These are phyloP conservation scores for Hephaestus fuliginosus DNA, from an alignment of 2,797 vertebrate species.

Conservation along the genomic window DNA sequence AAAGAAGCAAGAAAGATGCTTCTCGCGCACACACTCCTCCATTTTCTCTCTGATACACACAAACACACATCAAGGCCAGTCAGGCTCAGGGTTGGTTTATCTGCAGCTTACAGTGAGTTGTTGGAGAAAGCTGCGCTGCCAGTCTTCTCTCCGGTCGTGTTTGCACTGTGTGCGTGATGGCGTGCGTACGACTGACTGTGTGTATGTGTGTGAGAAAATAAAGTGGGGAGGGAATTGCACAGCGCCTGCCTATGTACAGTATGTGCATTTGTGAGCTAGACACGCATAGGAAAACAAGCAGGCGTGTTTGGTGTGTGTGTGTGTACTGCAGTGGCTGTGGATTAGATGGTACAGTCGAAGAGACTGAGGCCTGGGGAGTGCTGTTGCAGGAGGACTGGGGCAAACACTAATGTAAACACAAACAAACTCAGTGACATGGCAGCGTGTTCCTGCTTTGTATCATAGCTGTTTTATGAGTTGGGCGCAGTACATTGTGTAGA, in stretches of 20 bases:
- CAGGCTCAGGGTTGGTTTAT: conserved; percentile 73
- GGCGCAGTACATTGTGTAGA: not conserved
- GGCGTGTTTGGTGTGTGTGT: conserved; percentile 21
- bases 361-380: conserved; percentile 39
- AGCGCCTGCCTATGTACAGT: conserved; percentile 30
- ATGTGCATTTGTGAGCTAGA: conserved; percentile 43
- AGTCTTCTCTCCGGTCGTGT: conserved; percentile 54
- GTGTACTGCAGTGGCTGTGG: conserved; percentile 39
- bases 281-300: conserved; percentile 44
- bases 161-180: conserved; percentile 25
- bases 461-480: conserved; percentile 6
- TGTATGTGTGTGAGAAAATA: conserved; percentile 8
- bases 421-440: conserved; percentile 31
- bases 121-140: conserved; percentile 64
- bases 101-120: conserved; percentile 74
- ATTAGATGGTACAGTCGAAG: conserved; percentile 42
- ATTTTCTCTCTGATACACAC: conserved; percentile 51
- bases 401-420: conserved; percentile 25
- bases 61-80: conserved; percentile 65
- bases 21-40: conserved; percentile 10
- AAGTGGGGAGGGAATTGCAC: conserved; percentile 29
- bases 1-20: conserved; percentile 36
- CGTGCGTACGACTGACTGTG: conserved; percentile 20
- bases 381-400: conserved; percentile 26
- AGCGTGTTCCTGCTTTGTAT: conserved; percentile 28